Evolutionary conservation across 2,113 vertebrate genomes (phyloP).

Genomic region (Bos indicus): DNA sequence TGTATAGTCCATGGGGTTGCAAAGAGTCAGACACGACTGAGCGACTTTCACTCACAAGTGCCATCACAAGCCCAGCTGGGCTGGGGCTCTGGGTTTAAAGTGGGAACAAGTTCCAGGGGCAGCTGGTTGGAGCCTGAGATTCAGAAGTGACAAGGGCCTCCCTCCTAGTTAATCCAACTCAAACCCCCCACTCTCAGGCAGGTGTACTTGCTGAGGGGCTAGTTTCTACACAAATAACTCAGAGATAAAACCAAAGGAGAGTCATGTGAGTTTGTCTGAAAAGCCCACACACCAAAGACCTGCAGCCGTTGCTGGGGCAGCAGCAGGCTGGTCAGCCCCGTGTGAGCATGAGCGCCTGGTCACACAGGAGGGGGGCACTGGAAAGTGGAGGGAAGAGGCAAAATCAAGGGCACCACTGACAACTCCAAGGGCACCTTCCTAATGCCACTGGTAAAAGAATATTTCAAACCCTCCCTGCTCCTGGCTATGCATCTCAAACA

Average conservation of each 20-base stretch:
- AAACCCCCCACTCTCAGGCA: neutral
- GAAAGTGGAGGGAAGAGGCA: neutral
- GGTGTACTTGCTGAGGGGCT: neutral
- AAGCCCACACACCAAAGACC: neutral
- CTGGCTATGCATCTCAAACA: accelerated
- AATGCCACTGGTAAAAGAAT: no score
- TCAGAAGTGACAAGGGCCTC: neutral
- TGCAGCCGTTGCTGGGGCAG: accelerated
- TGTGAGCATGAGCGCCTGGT: accelerated
- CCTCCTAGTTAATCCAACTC: neutral
- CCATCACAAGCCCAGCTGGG: neutral
- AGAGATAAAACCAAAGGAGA: neutral
- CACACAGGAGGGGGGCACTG: accelerated
- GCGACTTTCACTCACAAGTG: neutral
- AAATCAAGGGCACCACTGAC: neutral
- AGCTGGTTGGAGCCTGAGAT: neutral
- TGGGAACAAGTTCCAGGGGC: neutral
- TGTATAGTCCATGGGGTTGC: neutral
- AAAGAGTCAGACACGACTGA: neutral
- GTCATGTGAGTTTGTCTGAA: neutral
- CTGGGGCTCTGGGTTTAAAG: neutral
- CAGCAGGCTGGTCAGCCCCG: accelerated
- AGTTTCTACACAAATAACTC: neutral
- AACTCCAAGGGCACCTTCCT: neutral
- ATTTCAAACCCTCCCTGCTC: neutral